Base-by-base conservation (phyloP, 2,888 invertebrate genomes). In the Cinara cedri region DNA sequence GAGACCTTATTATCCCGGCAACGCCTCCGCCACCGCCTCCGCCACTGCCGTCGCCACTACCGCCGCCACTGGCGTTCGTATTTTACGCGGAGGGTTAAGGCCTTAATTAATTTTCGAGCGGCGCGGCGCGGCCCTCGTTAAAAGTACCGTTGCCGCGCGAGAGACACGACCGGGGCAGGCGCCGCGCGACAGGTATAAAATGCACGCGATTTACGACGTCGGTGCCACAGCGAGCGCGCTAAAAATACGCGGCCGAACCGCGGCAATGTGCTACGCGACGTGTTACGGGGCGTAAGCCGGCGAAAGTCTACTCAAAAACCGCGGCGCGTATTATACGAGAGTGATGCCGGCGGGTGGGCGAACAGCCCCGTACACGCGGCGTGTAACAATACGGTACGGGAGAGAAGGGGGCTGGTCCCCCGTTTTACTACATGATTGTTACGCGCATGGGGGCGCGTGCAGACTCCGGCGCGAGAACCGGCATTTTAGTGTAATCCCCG, bases 81-180 rank as follows among this genome's bases (percentile, higher is more conserved):
- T 54, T 70, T 34, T 42, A 19, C 0, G 19, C 13, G 13, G 34
- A 3, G 34, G 55, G 55, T 55, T 54, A 71, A 44, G 19, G 55
- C 55, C 21, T 55, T 55, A 71, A 71, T 71, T 71, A 55, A 71
- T 55, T 71, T 71, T 71, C 55, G 19, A 34, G 34, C 55, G 44
- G 55, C 21, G 10, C 34, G 3, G 34, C n/a, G n/a, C n/a, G 34
- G 34, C 42, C 55, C 55, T 55, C 71, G 54, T 65, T 65, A 65
- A 65, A 65, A 46, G 19, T 46, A 65, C n/a, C n/a, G n/a, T 26
- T 62, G n/a, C 16, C n/a, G 42, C n/a, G n/a, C 19, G 11, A n/a
- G n/a, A n/a, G n/a, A n/a, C n/a, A n/a, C n/a, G n/a, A n/a, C n/a
- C n/a, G n/a, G n/a, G n/a, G n/a, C n/a, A n/a, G n/a, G n/a, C n/a